A percentile compares a stretch with the other conserved stretches of the same genome.
These are phyloP conservation scores for Fopius arisanus DNA, from an alignment of 1,140 invertebrate genomes.

Conservation along the genomic window DNA sequence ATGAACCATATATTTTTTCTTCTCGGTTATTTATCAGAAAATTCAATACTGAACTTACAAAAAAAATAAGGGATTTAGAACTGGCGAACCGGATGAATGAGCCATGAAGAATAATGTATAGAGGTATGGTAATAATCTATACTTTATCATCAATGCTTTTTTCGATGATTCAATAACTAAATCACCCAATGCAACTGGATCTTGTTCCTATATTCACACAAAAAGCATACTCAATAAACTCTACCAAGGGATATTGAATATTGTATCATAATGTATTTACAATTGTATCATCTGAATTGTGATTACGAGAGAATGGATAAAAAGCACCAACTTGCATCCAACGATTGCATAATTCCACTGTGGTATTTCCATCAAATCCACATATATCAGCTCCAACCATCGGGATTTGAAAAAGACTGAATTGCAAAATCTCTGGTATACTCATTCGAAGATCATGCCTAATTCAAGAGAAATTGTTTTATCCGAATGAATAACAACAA, in stretches of 20 bases:
- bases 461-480: conserved; percentile 25
- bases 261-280: conserved; percentile 62
- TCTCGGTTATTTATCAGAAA: background rate
- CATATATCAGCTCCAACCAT: conserved; percentile 91
- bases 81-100: conserved; percentile 74
- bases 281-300: conserved; percentile 77
- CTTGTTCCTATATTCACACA: conserved; percentile 72
- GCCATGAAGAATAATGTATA: conserved; percentile 84
- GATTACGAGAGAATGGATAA: conserved; percentile 88
- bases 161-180: conserved; percentile 71
- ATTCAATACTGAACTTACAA: conserved; percentile 67
- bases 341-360: conserved; percentile 74
- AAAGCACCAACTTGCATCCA: conserved; percentile 89
- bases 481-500: too few species aligned
- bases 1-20: background rate
- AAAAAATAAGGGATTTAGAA: conserved; percentile 81
- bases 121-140: conserved; percentile 81
- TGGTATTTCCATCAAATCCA: conserved; percentile 84
- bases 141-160: conserved; percentile 73
- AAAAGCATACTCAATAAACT: conserved; percentile 27
- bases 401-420: conserved; percentile 85
- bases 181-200: conserved; percentile 77
- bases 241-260: background rate
- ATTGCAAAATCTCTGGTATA: conserved; percentile 75
- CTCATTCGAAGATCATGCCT: conserved; percentile 60